These are phyloP conservation scores for Hyperoplus lanceolatus DNA, from an alignment of 2,797 vertebrate genomes.

Conservation along the genomic window DNA sequence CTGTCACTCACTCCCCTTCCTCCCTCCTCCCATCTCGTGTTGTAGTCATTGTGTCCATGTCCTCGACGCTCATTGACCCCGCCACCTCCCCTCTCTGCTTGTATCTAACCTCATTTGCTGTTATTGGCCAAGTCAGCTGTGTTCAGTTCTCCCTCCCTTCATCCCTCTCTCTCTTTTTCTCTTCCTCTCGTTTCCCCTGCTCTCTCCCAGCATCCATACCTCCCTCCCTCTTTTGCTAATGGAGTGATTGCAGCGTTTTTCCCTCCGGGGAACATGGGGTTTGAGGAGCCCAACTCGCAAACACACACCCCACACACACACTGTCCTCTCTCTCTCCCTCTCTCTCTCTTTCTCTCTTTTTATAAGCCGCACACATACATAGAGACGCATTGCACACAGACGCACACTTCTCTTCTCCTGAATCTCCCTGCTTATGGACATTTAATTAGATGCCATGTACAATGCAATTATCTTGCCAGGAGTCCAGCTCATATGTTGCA, in stretches of 20 bases:
- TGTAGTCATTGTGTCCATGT: slow-evolving; percentile 81
- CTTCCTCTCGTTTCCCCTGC: slow-evolving; percentile 44
- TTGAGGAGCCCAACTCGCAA: slow-evolving; percentile 60
- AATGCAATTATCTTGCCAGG: slow-evolving; percentile 82
- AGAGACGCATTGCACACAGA: neutral
- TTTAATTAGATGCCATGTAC: slow-evolving; percentile 86
- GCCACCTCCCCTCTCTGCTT: slow-evolving; percentile 66
- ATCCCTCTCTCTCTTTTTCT: slow-evolving; percentile 48
- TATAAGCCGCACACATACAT: slow-evolving; percentile 26
- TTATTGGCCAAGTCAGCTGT: slow-evolving; percentile 87
- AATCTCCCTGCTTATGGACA: slow-evolving; percentile 80
- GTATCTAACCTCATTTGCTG: slow-evolving; percentile 86
- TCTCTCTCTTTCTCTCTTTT: slow-evolving; percentile 25
- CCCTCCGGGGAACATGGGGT: slow-evolving; percentile 70
- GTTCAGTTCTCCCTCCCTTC: slow-evolving; percentile 58
- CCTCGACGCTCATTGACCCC: slow-evolving; percentile 72
- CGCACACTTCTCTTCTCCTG: slow-evolving; percentile 54
- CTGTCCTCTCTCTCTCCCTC: slow-evolving; percentile 36
- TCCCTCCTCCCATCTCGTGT: slow-evolving; percentile 66
- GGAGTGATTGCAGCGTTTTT: slow-evolving; percentile 86
- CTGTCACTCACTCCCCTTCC: slow-evolving; percentile 68
- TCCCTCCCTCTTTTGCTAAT: slow-evolving; percentile 79
- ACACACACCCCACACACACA: slow-evolving; percentile 37
- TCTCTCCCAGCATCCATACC: slow-evolving; percentile 52
- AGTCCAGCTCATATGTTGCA: slow-evolving; percentile 72